Conservation (phyloP, 2,888 invertebrate genomes). For the Dasypolia templi region DNA sequence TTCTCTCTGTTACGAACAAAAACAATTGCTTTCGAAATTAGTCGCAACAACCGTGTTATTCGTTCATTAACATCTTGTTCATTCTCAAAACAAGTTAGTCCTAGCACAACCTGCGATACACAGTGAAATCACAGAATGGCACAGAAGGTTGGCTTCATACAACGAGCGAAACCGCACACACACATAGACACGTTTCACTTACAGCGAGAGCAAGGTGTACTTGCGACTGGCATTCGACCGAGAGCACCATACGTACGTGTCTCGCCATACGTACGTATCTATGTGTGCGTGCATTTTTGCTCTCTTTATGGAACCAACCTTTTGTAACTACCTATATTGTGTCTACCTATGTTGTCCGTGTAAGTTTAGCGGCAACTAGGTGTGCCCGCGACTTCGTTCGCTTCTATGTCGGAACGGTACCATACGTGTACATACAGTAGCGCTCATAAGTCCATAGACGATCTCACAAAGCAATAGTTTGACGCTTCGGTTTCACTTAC, state of each 20-base stretch:
- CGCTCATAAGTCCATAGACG: too few species aligned
- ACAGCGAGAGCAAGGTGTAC: neutral
- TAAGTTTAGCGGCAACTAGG: conserved; percentile 27
- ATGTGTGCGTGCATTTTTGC: neutral
- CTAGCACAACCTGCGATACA: conserved; percentile 7
- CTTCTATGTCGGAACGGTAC: too few species aligned
- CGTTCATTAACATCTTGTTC: conserved; percentile 28
- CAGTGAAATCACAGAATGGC: neutral
- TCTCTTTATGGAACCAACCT: neutral
- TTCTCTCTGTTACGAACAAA: neutral
- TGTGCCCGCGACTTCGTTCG: too few species aligned
- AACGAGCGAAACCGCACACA: neutral
- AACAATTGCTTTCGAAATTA: conserved; percentile 16
- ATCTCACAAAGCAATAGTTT: too few species aligned
- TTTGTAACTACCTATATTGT: neutral
- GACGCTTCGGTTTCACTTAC: too few species aligned
- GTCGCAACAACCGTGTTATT: conserved; percentile 22
- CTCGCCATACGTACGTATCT: neutral
- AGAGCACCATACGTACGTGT: neutral
- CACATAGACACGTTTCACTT: neutral
- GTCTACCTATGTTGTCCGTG: conserved; percentile 3
- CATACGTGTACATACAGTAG: too few species aligned
- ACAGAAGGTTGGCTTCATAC: neutral
- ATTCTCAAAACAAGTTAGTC: conserved; percentile 24
- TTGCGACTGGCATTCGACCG: neutral